Evolutionary conservation across 30 jellyfish, hydroid and myxozoan species (phyloP).

Genomic region (Pelagia noctiluca): DNA sequence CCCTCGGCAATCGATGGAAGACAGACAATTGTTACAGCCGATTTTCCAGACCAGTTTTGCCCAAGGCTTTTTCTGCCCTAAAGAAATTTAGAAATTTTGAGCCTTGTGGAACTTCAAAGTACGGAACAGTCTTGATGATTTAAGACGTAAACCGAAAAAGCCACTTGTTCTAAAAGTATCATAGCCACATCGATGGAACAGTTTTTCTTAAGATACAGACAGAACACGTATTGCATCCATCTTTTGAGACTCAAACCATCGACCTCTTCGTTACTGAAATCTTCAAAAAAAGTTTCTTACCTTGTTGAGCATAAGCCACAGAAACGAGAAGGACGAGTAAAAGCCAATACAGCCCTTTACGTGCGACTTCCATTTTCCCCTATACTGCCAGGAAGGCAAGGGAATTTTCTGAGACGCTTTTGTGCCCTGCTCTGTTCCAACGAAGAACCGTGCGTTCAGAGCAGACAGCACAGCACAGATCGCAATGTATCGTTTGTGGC

Average conservation of each 20-base stretch:
- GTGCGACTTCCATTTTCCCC: conserved; percentile 66
- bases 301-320: neutral
- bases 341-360: neutral
- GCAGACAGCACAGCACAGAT: conserved; percentile 68
- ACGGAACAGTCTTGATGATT: too few species aligned
- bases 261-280: too few species aligned
- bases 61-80: conserved; percentile 13
- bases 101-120: too few species aligned
- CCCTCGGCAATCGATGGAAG: too few species aligned
- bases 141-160: too few species aligned
- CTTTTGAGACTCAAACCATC: too few species aligned
- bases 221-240: too few species aligned
- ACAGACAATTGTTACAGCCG: too few species aligned
- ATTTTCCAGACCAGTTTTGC: conserved; percentile 14
- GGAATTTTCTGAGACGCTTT: conserved; percentile 68
- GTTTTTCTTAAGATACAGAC: too few species aligned
- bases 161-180: too few species aligned
- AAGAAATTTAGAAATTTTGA: too few species aligned
- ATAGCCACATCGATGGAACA: too few species aligned
- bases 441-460: conserved; percentile 72
- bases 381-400: conserved; percentile 74
- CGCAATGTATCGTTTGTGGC: conserved; percentile 9
- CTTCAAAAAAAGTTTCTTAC: neutral
- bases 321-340: neutral
- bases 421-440: conserved; percentile 76